A percentile compares a stretch with the other conserved stretches of the same genome.
These are phyloP conservation scores for Hoplostethus atlanticus DNA, from an alignment of 2,797 vertebrate species.

Conservation along the genomic window DNA sequence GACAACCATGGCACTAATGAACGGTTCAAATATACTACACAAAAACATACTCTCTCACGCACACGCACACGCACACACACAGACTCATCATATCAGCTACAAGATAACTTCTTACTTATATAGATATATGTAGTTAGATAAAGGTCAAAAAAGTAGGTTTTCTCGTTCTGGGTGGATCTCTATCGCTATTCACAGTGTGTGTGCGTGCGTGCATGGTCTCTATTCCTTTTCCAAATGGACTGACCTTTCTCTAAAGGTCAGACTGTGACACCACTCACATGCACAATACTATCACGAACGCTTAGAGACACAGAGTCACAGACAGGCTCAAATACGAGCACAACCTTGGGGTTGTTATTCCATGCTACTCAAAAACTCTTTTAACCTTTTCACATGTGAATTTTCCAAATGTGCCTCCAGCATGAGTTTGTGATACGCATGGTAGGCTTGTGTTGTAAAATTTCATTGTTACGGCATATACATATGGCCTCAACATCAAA, in stretches of 20 bases:
- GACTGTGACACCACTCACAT: constrained; percentile 77
- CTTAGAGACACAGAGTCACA: constrained; percentile 55
- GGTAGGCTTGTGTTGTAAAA: not conserved
- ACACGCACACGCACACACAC: not conserved
- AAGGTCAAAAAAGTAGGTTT: constrained; percentile 74
- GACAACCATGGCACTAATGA: too few species aligned
- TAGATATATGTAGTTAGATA: constrained; percentile 48
- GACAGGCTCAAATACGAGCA: constrained; percentile 43
- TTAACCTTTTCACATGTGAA: constrained; percentile 52
- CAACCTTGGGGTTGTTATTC: constrained; percentile 37
- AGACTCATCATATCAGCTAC: constrained; percentile 37
- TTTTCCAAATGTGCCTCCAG: constrained; percentile 10
- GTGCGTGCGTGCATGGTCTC: constrained; percentile 52
- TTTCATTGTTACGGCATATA: not conserved
- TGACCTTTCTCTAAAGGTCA: constrained; percentile 81
- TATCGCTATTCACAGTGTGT: constrained; percentile 66
- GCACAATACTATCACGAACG: constrained; percentile 64
- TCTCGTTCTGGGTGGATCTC: constrained; percentile 58
- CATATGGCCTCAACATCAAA: not conserved
- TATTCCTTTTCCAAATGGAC: constrained; percentile 70
- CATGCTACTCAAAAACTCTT: constrained; percentile 40
- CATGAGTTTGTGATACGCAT: constrained; percentile 2
- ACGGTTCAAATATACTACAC: not conserved
- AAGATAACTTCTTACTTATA: constrained; percentile 53
- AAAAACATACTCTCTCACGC: not conserved